Conservation (phyloP, 2,113 vertebrate species). For the Coreoperca whiteheadi region DNA sequence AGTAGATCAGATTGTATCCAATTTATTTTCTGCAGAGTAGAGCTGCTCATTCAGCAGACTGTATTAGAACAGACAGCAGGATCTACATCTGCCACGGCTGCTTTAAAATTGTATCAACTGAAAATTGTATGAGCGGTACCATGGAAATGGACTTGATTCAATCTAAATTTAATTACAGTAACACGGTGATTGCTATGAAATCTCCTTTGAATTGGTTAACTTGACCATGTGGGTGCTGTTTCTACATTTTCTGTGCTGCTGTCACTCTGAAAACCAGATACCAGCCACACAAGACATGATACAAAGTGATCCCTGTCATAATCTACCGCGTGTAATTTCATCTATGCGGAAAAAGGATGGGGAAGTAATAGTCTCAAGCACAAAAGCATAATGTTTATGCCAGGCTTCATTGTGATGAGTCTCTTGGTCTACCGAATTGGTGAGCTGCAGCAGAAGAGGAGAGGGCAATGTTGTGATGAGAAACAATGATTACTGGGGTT, state of each 20-base stretch:
- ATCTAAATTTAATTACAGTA: conserved; percentile 78
- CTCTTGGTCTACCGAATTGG: conserved; percentile 72
- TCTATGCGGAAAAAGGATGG: conserved; percentile 67
- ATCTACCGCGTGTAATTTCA: conserved; percentile 70
- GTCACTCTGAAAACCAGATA: conserved; percentile 61
- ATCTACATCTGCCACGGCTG: conserved; percentile 67
- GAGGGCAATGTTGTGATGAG: conserved; percentile 76
- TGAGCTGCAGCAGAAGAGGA: conserved; percentile 65
- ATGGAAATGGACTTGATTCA: conserved; percentile 73
- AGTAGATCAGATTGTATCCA: conserved; percentile 72
- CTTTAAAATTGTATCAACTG: conserved; percentile 68
- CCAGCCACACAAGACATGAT: conserved; percentile 50
- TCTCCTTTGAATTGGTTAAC: conserved; percentile 70
- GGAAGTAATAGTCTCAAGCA: conserved; percentile 70
- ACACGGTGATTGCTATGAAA: conserved; percentile 65
- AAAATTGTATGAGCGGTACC: conserved; percentile 66
- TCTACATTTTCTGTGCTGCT: conserved; percentile 40
- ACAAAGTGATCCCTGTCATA: conserved; percentile 71
- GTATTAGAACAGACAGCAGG: conserved; percentile 67
- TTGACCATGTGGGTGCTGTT: conserved; percentile 56
- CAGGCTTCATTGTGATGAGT: conserved; percentile 81
- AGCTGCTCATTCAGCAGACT: conserved; percentile 68
- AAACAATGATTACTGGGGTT: conserved; percentile 79
- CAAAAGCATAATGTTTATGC: conserved; percentile 79
- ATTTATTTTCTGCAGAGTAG: conserved; percentile 67